Percentiles rank a stretch among this genome's conserved stretches.
These are phyloP conservation scores for Pygocentrus nattereri DNA, from an alignment of 2,797 vertebrate species.

Conservation along the genomic window DNA sequence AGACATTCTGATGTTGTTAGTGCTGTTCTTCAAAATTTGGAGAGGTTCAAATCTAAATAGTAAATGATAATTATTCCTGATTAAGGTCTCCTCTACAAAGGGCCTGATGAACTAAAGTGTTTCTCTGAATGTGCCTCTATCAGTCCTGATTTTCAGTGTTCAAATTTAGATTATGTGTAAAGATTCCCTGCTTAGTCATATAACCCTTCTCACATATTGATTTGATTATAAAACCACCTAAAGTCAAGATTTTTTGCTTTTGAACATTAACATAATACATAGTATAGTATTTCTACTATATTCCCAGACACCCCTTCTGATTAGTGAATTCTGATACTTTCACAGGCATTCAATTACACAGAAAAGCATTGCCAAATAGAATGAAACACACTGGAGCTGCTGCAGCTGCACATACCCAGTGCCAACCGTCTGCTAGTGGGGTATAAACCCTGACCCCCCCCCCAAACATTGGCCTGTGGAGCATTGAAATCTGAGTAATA, in stretches of 20 bases:
- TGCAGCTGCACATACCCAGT: no score
- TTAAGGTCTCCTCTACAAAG: background rate
- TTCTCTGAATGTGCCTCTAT: background rate
- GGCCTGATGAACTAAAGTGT: background rate
- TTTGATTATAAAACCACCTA: background rate
- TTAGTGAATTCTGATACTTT: background rate
- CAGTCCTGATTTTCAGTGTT: background rate
- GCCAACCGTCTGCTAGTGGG: background rate
- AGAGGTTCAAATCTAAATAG: background rate
- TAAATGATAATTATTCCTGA: conserved; percentile 10
- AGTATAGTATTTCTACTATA: background rate
- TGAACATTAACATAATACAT: background rate
- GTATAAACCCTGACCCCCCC: background rate
- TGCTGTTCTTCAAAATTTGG: background rate
- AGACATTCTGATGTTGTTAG: background rate
- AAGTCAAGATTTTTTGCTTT: background rate
- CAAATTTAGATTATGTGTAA: background rate
- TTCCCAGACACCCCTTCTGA: no score
- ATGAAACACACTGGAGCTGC: no score
- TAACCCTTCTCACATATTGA: no score
- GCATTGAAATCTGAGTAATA: background rate
- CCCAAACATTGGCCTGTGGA: background rate
- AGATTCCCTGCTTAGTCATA: background rate
- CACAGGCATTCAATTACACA: no score
- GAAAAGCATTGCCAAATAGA: no score